phyloP scores from a whole-genome alignment of 2,113 vertebrate genomes.

The Leiothrix lutea region DNA sequence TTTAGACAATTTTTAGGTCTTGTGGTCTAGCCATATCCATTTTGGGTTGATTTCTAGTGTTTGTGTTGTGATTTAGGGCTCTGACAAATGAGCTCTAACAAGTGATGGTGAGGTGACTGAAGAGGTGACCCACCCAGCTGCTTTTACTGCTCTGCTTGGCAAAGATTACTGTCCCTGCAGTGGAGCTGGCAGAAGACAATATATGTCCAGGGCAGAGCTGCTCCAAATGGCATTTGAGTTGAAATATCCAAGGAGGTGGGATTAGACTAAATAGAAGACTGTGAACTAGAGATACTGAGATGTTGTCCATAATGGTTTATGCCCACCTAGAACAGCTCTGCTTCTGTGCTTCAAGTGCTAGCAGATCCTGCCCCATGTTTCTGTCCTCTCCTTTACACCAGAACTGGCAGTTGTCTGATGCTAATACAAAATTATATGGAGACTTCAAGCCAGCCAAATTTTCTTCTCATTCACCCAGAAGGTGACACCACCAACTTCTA shows the following conservation, averaged over 20 bases:
- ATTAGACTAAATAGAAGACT: not conserved
- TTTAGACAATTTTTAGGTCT: not conserved
- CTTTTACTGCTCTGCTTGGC: not conserved
- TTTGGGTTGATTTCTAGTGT: not conserved
- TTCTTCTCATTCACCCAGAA: not conserved
- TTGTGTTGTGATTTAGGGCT: not conserved
- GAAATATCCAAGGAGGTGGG: not conserved
- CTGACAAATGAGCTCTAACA: not conserved
- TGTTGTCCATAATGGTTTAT: not conserved
- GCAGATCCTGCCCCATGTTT: not conserved
- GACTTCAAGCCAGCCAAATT: not conserved
- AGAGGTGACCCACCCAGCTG: constrained; percentile 3
- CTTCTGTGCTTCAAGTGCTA: not conserved
- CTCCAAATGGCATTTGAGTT: not conserved
- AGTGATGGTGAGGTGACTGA: not conserved
- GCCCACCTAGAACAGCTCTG: not conserved
- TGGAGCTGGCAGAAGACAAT: not conserved
- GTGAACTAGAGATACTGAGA: not conserved
- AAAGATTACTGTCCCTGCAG: not conserved
- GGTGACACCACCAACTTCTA: not conserved
- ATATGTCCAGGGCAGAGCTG: not conserved
- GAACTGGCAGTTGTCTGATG: not conserved
- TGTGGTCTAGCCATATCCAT: not conserved
- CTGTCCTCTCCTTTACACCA: not conserved
- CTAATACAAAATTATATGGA: not conserved